Base-by-base conservation (phyloP, 2,888 invertebrate species). In the Drosophila borborema region DNA sequence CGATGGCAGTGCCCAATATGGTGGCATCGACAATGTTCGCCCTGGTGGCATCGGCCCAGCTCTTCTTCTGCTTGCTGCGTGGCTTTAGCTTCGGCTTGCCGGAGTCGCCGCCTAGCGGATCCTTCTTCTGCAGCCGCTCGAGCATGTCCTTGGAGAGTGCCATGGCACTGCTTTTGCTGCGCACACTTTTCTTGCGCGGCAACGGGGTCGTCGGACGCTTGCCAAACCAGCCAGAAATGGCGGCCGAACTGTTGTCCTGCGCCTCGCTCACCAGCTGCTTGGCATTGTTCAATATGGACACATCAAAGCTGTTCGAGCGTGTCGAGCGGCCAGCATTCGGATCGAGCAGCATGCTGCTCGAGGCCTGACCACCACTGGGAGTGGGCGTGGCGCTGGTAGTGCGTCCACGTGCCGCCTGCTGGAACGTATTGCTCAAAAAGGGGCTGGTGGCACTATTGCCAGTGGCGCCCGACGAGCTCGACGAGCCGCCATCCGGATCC, bases 251-350 rank as follows among this genome's bases (percentile, higher is more conserved):
- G 58, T 92, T 93, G 68, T 93, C 92, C 79, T 93, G 94, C 3
- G 93, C 92, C 65, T 92, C 93, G 60, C 80, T 91, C 3, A 93
- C 92, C 74, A 92, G 76, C 81, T 93, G 93, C 79, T 93, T 93
- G 64, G 93, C 92, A 72, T 93, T 93, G 74, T 95, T 94, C 46
- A 97, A 94, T 28, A 96, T 94, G 23, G 97, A 97, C 0, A 97
- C 95, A 92, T 97, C 97, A 87, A 97, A 97, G 92, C 97, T 97
- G 92, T 97, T 97, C 18, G 97, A 97, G 62, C 97, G 95, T 91
- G 95, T 96, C 76, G 95, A 96, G 74, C 93, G 90, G 0, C 93
- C 92, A 3, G 92, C 92, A 69, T 93, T 93, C 1, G 93, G 93
- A 71, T 93, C 93, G 2, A 93, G 83, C 20, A 91, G 79, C 59